phyloP scores from a whole-genome alignment of 2,888 invertebrate species.

The Drosophila birchii region DNA sequence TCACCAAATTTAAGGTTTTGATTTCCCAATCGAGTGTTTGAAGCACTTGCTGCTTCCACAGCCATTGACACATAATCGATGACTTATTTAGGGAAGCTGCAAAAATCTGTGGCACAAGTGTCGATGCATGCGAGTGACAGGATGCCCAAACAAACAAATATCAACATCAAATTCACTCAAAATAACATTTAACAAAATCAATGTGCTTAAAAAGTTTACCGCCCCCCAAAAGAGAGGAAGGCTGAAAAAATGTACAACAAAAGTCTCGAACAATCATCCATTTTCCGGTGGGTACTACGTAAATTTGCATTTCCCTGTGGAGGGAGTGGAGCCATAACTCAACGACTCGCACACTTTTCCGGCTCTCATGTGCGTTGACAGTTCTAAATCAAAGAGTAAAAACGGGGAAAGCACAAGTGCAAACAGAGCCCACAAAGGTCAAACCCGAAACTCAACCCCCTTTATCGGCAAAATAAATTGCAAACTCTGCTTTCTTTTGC shows the following conservation, averaged over 20 bases:
- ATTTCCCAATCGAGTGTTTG: not conserved
- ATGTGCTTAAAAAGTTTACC: constrained; percentile 32
- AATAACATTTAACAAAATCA: constrained; percentile 53
- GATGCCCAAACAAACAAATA: constrained; percentile 32
- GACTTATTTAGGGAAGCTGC: constrained; percentile 13
- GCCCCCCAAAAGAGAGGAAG: not conserved
- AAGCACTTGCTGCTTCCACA: constrained; percentile 2
- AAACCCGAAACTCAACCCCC: constrained; percentile 32
- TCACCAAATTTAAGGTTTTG: no score
- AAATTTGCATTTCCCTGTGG: constrained; percentile 33
- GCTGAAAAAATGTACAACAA: constrained; percentile 24
- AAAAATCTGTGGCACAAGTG: constrained; percentile 35
- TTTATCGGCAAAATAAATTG: constrained; percentile 62
- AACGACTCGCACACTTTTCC: constrained; percentile 9
- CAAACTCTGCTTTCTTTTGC: constrained; percentile 50
- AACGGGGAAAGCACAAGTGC: constrained; percentile 57
- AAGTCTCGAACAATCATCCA: constrained; percentile 19
- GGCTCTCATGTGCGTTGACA: constrained; percentile 30
- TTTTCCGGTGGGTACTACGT: constrained; percentile 15
- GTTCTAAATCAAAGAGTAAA: constrained; percentile 55
- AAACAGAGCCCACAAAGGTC: constrained; percentile 68
- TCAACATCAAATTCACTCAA: constrained; percentile 32
- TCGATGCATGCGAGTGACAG: constrained; percentile 35
- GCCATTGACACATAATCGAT: constrained; percentile 28
- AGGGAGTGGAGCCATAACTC: constrained; percentile 24